Percentiles rank a stretch among this genome's conserved stretches.
These are phyloP conservation scores for Pygmarrhopalites habei DNA, from an alignment of 1,140 invertebrate species.

Conservation along the genomic window DNA sequence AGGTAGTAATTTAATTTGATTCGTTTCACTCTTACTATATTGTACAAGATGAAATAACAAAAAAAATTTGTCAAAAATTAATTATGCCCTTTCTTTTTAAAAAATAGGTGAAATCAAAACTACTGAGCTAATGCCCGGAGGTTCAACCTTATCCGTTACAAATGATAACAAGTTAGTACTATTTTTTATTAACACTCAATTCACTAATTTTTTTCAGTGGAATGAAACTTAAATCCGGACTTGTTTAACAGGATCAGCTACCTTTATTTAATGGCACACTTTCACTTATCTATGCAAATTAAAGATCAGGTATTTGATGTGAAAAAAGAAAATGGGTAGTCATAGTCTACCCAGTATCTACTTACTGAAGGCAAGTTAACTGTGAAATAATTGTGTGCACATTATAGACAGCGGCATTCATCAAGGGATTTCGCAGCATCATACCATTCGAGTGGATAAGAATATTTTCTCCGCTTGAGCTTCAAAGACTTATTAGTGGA, in stretches of 20 bases:
- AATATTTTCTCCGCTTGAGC: constrained; percentile 93
- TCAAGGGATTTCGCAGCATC: constrained; percentile 89
- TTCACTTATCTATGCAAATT: constrained; percentile 94
- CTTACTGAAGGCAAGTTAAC: no score
- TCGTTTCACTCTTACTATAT: no score
- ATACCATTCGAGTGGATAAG: constrained; percentile 92
- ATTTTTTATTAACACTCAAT: neutral
- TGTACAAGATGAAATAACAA: no score
- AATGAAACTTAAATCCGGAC: no score
- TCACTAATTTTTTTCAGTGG: neutral
- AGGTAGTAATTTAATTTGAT: no score
- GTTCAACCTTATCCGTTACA: constrained; percentile 83
- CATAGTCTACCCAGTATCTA: no score
- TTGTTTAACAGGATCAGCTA: constrained; percentile 67
- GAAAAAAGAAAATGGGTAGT: no score
- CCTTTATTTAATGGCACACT: constrained; percentile 97
- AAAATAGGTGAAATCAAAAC: constrained; percentile 76
- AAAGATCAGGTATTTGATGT: no score
- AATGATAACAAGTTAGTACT: constrained; percentile 86
- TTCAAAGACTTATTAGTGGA: constrained; percentile 81
- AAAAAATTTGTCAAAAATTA: no score
- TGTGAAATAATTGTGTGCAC: no score
- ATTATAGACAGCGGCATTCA: constrained; percentile 90
- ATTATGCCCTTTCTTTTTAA: no score
- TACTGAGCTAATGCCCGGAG: constrained; percentile 86